Evolutionary conservation across 2,113 vertebrate genomes (phyloP).

Genomic region (Cephalopterus ornatus): DNA sequence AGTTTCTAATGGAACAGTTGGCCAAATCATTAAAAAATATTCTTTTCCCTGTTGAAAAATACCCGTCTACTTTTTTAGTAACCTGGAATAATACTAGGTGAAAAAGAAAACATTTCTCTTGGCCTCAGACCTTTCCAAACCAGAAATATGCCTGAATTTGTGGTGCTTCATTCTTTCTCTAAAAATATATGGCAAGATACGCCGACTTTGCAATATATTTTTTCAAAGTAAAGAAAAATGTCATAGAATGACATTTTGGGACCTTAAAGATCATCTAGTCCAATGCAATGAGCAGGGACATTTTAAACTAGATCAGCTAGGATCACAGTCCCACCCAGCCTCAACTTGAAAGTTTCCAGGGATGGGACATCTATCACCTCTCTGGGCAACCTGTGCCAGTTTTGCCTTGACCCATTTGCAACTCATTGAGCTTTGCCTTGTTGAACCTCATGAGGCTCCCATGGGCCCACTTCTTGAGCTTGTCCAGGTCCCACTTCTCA

Average conservation of each 20-base stretch:
- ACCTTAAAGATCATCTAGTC: background rate
- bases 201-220: background rate
- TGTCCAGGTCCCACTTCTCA: background rate
- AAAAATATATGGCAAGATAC: background rate
- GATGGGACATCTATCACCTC: background rate
- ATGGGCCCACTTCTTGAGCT: background rate
- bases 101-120: background rate
- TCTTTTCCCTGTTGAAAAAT: background rate
- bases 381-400: background rate
- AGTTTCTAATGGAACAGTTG: background rate
- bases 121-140: background rate
- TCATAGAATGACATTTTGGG: background rate
- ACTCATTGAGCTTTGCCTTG: background rate
- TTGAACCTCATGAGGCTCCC: too few relatives aligned
- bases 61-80: background rate
- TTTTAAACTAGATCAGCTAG: background rate
- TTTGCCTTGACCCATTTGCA: background rate
- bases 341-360: background rate
- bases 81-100: background rate
- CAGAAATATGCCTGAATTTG: background rate
- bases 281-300: background rate
- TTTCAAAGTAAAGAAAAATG: background rate
- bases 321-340: background rate
- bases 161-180: background rate
- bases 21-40: background rate